Conservation (phyloP, 2,797 vertebrate genomes). For the Eleutherodactylus coqui region DNA sequence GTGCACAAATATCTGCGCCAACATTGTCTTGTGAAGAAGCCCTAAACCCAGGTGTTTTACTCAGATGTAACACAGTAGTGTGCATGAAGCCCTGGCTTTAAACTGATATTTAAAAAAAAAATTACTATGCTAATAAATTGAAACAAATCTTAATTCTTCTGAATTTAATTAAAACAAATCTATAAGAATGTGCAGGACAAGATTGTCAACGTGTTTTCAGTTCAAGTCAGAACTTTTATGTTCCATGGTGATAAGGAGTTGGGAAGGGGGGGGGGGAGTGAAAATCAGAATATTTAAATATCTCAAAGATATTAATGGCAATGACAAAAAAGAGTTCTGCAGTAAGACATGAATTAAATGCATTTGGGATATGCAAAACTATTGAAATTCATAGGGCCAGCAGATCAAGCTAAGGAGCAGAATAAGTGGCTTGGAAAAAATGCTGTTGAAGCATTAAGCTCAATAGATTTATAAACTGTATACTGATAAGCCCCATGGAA, state of each 20-base stretch:
- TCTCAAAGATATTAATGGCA: constrained; percentile 15
- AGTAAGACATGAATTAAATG: constrained; percentile 17
- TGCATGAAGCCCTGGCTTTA: neutral
- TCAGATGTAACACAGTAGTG: neutral
- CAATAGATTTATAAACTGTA: constrained; percentile 48
- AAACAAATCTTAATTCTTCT: neutral
- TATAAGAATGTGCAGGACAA: neutral
- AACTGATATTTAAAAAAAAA: no score
- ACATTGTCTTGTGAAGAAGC: no score
- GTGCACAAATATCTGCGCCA: no score
- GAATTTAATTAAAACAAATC: constrained; percentile 11
- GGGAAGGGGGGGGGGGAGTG: no score
- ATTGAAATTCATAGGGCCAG: constrained; percentile 52
- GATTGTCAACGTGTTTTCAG: neutral
- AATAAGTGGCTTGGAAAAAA: constrained; percentile 55
- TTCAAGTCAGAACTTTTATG: neutral
- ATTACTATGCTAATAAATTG: no score
- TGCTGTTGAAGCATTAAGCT: constrained; percentile 53
- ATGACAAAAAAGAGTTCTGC: neutral
- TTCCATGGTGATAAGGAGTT: neutral
- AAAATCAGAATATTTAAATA: constrained; percentile 14
- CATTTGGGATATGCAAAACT: constrained; percentile 49
- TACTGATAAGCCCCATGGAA: constrained; percentile 48
- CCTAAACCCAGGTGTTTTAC: no score
- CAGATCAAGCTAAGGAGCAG: constrained; percentile 45